Base-by-base conservation (phyloP, 2,888 invertebrate species). In the Ectropis crepuscularia region DNA sequence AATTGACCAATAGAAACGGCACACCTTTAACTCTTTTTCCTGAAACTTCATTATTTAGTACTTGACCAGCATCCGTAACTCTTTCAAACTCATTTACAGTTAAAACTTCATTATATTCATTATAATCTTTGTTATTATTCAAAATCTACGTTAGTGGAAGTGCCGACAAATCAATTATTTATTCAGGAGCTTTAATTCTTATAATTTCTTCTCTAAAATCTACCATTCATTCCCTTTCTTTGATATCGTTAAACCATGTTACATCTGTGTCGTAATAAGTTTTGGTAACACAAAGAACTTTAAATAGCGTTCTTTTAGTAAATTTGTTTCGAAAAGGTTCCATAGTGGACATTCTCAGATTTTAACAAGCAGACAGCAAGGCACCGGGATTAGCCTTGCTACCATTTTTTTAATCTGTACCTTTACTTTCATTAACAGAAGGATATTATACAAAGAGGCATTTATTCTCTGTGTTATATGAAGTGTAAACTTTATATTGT, bases 401-500 rank as follows among this genome's bases (percentile, higher is more conserved):
- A 53, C 60, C 53, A 59, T 59, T 63, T 77, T 83, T 82, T 65
- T 57, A 16, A 53, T 63, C 39, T 49, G 48, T 65, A 57, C 48
- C 62, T 55, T 59, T 58, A 62, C 62, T 63, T 71, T 67, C 68
- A 65, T 61, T 63, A 63, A 47, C 63, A 64, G 67, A 60, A 66
- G 67, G 67, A 65, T 65, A 67, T 62, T 66, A 55, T 65, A 60
- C 69, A 65, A 69, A 68, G 64, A 51, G 53, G 53, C 46, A 78
- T 80, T 65, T 65, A 65, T 65, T 76, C 75, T 82, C 78, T 81
- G 74, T 81, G 79, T 80, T 78, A 74, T 72, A 73, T 85, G 81
- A 76, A 87, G 86, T 82, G 88, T 88, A 86, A 88, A 86, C 79
- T 80, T 80, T 67, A 71, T 78, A 84, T 87, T 88, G 83, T 86